Evolutionary conservation across 2,113 vertebrate species (phyloP), one percentile per base, ranked within the genome.

Genomic region (Abramis brama): DNA sequence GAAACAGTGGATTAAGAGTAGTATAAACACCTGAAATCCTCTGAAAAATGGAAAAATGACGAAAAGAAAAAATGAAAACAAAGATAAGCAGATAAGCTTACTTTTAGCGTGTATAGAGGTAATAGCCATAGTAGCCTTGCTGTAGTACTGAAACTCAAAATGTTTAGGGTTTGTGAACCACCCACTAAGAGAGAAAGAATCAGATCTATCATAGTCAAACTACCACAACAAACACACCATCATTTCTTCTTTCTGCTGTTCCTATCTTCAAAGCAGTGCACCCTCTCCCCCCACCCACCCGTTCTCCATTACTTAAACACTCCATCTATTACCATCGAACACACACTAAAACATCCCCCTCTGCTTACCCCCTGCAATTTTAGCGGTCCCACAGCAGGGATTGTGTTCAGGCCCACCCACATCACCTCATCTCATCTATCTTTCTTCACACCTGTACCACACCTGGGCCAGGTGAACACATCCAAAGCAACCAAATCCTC

Each of bases 191-290:
- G 17, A 82, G 74, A 33, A 50, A 59, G 50, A 71, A 59, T 68
- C 47, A 47, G 55, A 84, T 87, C 62, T 43, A 88, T 88, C 86
- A 89, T n/a, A 60, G 77, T 45, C 75, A 80, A 59, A 81, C 64
- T 70, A 84, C 81, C 68, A 87, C 80, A 89, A 89, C 84, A 86
- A 89, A 89, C 84, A 86, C 78, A 86, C 74, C 36, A 60, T 70
- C 45, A 70, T 66, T 70, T 52, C 43, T 82, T 82, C 45, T 82
- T 66, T 76, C n/a, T 66, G 39, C 45, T 76, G 79, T 62, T 76
- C 30, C 27, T 71, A 76, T 64, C 82, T 45, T 70, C 76, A 86
- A 80, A 86, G 79, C 68, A 81, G 30, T 52, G 36, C 25, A 52
- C 43, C 82, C 64, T 55, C 66, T 6, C 39, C 6, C 36, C 6